Evolutionary conservation across 2,888 invertebrate genomes (phyloP), one percentile per base, ranked within the genome.

Genomic region (Melanostoma scalare): DNA sequence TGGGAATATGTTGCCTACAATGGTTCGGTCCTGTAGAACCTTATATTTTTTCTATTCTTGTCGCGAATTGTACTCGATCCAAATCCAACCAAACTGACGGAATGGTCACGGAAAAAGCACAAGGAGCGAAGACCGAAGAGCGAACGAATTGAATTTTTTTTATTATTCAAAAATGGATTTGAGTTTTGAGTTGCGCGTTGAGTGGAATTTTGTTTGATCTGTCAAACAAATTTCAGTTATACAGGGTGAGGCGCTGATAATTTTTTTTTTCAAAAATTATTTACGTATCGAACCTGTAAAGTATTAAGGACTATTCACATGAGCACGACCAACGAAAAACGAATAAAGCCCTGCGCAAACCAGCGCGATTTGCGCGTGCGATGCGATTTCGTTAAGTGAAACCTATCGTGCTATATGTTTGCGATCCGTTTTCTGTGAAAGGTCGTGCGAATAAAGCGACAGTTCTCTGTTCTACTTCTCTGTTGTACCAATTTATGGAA

Each of bases 101-200:
- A 46, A 50, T 50, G 30, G 30, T 38, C 6, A 38, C 1, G 35
- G 30, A 10, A 50, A 44, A 42, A 38, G 50, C 38, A 46, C 46
- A 36, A 61, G 46, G 36, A 58, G 10, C 6, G 20, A 33, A 5
- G 36, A 30, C 38, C 10, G n/a, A 60, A 5, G 36, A 30, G 56
- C 10, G n/a, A 60, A 46, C 5, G 63, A 63, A 50, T 63, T 48
- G 2, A 6, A 63, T 35, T 50, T 50, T 20, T 20, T 20, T 20
- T 20, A 20, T 20, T 20, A 20, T 20, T 20, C 20, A 20, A 20
- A 20, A 20, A 20, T 20, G 20, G 30, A 38, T n/a, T 50, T 63
- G 63, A 63, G 63, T 63, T 63, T 20, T 48, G 63, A 63, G 63
- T 63, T 63, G 63, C 63, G 63, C 63, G 50, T 38, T 63, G 50